These are phyloP conservation scores for Bufo gargarizans DNA, from an alignment of 2,113 vertebrate genomes.

Conservation along the genomic window DNA sequence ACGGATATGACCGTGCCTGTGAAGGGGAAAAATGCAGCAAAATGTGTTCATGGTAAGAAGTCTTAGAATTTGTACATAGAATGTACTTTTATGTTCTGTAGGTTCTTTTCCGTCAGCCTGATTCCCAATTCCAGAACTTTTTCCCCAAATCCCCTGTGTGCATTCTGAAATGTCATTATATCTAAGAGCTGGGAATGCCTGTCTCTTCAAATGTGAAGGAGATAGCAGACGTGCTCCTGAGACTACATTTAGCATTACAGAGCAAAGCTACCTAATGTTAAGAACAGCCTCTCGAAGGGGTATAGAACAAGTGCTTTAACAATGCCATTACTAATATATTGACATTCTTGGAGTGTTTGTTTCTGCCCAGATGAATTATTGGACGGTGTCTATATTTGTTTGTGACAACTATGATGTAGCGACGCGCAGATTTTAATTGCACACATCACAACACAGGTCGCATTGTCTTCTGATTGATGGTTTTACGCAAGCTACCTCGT, in stretches of 20 bases:
- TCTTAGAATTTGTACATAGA: neutral
- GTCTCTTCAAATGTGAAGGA: conserved; percentile 54
- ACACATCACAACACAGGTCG: neutral
- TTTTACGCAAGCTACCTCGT: neutral
- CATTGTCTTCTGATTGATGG: neutral
- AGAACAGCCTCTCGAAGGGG: neutral
- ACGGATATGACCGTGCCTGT: neutral
- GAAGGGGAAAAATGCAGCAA: neutral
- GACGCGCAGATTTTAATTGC: neutral
- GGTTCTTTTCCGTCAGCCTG: neutral
- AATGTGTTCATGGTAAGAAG: neutral
- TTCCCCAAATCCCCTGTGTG: conserved; percentile 38
- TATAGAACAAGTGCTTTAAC: conserved; percentile 3
- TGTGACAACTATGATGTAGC: neutral
- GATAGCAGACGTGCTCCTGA: conserved; percentile 46
- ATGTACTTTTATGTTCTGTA: neutral
- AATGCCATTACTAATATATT: conserved; percentile 13
- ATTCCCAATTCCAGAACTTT: conserved; percentile 22
- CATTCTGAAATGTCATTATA: conserved; percentile 51
- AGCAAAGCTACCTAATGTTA: conserved; percentile 5
- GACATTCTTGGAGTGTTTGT: conserved; percentile 1
- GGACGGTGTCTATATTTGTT: neutral
- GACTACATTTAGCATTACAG: conserved; percentile 50
- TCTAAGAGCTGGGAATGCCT: conserved; percentile 43
- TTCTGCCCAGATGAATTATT: neutral